phyloP scores from a whole-genome alignment of 1,140 invertebrate genomes.

The Drosophila nannoptera region DNA sequence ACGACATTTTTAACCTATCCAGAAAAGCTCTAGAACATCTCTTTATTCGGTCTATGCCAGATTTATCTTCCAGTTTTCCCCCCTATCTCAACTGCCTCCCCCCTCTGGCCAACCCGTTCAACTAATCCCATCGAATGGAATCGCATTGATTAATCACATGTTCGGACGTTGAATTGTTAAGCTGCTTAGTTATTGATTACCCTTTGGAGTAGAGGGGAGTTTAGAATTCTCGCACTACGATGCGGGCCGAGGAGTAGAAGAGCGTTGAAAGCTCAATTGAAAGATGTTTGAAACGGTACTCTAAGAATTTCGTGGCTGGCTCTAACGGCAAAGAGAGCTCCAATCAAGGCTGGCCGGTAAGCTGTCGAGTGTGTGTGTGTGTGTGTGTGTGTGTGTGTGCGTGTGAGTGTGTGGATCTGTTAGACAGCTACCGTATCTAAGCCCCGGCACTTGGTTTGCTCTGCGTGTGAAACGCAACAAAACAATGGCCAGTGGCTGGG shows the following conservation, averaged over 20 bases:
- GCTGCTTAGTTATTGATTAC: neutral
- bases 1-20: too few relatives aligned
- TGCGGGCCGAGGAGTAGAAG: neutral
- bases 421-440: constrained; percentile 21
- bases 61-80: too few relatives aligned
- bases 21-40: too few relatives aligned
- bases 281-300: constrained; percentile 3
- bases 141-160: constrained; percentile 1
- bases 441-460: constrained; percentile 36
- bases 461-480: constrained; percentile 74
- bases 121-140: neutral
- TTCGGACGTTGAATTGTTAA: neutral
- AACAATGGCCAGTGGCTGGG: constrained; percentile 55
- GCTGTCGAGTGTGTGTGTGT: neutral
- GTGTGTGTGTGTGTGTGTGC: constrained; percentile 1
- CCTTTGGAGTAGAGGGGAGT: neutral
- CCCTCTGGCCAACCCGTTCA: neutral
- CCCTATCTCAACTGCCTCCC: too few relatives aligned
- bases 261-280: neutral
- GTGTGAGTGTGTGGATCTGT: neutral
- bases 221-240: neutral
- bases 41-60: too few relatives aligned
- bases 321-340: constrained; percentile 7
- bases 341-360: constrained; percentile 6
- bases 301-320: neutral